Conservation (phyloP, 2,888 invertebrate genomes). For the Hirtodrosophila duncani region DNA sequence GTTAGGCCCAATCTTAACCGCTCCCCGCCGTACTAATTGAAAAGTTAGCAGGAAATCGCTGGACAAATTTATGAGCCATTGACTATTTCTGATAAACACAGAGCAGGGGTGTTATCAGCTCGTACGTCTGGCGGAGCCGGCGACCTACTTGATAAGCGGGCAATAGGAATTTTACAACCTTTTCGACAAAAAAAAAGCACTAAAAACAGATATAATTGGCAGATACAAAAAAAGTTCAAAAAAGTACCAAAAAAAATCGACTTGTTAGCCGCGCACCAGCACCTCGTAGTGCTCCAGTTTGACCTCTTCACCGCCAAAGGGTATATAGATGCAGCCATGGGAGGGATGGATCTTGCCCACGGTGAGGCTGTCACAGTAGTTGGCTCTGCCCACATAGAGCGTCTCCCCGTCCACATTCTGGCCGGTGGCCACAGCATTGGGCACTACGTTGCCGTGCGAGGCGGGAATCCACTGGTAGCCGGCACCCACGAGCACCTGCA, state of each 20-base stretch:
- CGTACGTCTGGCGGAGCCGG: no score
- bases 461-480: constrained; percentile 66
- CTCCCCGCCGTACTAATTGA: not conserved
- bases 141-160: no score
- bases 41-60: no score
- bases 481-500: constrained; percentile 76
- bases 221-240: no score
- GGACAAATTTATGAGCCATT: no score
- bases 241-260: not conserved
- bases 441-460: constrained; percentile 50
- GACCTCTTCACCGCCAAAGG: constrained; percentile 84
- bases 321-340: constrained; percentile 83
- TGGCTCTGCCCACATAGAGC: constrained; percentile 80
- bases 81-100: not conserved
- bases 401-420: constrained; percentile 79
- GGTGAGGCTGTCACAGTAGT: constrained; percentile 77
- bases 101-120: constrained; percentile 18
- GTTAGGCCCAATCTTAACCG: no score
- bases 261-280: constrained; percentile 78
- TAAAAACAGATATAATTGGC: no score
- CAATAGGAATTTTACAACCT: no score
- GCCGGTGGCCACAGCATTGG: constrained; percentile 68
- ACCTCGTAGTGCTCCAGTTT: constrained; percentile 84
- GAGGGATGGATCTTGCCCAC: constrained; percentile 81
- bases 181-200: no score